Evolutionary conservation across 2,113 vertebrate genomes (phyloP).

Genomic region (Osmerus mordax): DNA sequence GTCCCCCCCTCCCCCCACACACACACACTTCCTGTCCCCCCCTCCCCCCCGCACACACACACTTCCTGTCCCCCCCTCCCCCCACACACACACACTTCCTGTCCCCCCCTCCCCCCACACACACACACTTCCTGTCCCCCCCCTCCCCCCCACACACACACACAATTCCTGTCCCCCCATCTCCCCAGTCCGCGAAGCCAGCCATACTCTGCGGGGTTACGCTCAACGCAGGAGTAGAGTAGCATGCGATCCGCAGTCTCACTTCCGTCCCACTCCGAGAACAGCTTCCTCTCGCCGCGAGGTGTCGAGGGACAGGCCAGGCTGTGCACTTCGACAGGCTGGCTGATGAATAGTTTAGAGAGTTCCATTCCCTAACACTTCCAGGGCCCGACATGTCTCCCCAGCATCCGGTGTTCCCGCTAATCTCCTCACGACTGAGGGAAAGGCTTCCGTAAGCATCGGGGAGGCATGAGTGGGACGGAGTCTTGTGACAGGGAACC

Average conservation of each 20-base stretch:
- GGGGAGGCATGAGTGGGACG: too few relatives aligned
- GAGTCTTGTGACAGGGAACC: too few relatives aligned
- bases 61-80: too few relatives aligned
- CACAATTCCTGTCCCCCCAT: too few relatives aligned
- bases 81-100: too few relatives aligned
- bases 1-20: too few relatives aligned
- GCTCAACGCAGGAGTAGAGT: slow-evolving; percentile 32
- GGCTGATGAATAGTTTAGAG: slow-evolving; percentile 51
- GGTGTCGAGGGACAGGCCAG: slow-evolving; percentile 30
- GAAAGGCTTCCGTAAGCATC: background rate
- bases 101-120: too few relatives aligned
- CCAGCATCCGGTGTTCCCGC: slow-evolving; percentile 30
- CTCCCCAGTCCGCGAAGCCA: too few relatives aligned
- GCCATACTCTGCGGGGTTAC: slow-evolving; percentile 19
- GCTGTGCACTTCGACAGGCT: slow-evolving; percentile 19
- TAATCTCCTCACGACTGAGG: slow-evolving; percentile 39
- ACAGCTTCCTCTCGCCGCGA: slow-evolving; percentile 26
- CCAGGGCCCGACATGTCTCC: slow-evolving; percentile 39
- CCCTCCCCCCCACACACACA: too few relatives aligned
- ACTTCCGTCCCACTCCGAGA: slow-evolving; percentile 25
- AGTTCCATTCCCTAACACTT: slow-evolving; percentile 51
- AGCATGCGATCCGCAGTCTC: slow-evolving; percentile 23
- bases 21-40: too few relatives aligned
- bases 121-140: too few relatives aligned
- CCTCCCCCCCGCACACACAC: too few relatives aligned